A percentile compares a stretch with the other conserved stretches of the same genome.
phyloP scores from a whole-genome alignment of 2,797 vertebrate species.

The Halcyon smyrnensis region DNA sequence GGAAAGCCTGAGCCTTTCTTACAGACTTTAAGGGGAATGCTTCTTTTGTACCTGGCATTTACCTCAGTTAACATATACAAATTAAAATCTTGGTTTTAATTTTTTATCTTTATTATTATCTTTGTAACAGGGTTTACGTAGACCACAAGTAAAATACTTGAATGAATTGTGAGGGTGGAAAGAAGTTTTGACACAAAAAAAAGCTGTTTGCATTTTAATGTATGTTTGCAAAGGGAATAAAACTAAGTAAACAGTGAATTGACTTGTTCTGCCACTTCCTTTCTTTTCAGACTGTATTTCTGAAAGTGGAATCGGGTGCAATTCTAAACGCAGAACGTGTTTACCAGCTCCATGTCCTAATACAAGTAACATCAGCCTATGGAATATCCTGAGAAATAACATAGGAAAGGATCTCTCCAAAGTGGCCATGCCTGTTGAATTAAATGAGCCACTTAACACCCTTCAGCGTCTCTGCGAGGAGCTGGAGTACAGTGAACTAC shows the following conservation, averaged over 20 bases:
- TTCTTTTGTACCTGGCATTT: background rate
- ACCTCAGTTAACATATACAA: background rate
- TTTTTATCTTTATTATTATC: background rate
- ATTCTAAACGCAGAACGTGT: conserved; percentile 78
- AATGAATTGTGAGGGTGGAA: background rate
- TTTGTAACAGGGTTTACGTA: background rate
- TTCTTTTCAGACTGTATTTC: conserved; percentile 72
- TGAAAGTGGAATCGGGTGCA: conserved; percentile 32
- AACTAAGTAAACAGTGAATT: background rate
- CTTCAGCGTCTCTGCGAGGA: conserved; percentile 96
- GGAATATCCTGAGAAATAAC: conserved; percentile 97
- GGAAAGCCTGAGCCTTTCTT: background rate
- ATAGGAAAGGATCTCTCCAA: conserved; percentile 98
- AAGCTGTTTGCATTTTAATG: background rate
- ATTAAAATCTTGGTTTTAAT: background rate
- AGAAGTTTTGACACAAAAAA: background rate
- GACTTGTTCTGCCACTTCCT: background rate
- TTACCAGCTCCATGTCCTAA: conserved; percentile 88
- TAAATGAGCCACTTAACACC: conserved; percentile 95
- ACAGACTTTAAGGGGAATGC: background rate
- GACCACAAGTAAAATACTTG: background rate
- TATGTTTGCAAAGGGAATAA: background rate
- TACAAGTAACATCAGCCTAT: conserved; percentile 91
- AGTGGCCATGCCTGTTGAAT: conserved; percentile 95
- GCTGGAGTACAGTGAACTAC: conserved; percentile 94